These are phyloP conservation scores for Mactromeris polynyma DNA, from an alignment of 2,888 invertebrate species.

Conservation along the genomic window DNA sequence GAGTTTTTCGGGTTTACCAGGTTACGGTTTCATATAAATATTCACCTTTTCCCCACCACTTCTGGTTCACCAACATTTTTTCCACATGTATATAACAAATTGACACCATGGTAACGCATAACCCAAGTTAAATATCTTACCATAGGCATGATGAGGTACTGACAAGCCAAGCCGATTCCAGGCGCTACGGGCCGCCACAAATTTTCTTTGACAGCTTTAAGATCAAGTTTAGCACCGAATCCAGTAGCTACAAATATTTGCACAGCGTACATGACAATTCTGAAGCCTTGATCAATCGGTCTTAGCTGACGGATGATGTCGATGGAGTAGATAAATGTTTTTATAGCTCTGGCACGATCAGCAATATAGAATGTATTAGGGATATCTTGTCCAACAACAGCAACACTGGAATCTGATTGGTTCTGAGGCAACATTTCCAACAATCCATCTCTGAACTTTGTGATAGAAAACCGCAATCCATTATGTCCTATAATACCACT, in stretches of 20 bases:
- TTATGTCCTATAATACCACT: conserved; percentile 45
- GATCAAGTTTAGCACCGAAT: conserved; percentile 88
- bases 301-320: conserved; percentile 71
- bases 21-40: no score
- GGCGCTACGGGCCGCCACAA: conserved; percentile 88
- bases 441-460: not conserved
- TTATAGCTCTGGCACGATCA: not conserved
- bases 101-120: not conserved
- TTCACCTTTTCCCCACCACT: no score
- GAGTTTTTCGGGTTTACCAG: no score
- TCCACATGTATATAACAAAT: no score
- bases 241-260: conserved; percentile 86
- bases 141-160: conserved; percentile 89
- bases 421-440: not conserved
- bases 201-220: conserved; percentile 85
- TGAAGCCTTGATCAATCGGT: conserved; percentile 82
- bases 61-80: no score
- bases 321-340: conserved; percentile 57
- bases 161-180: conserved; percentile 88
- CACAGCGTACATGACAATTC: conserved; percentile 82
- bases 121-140: conserved; percentile 78
- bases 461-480: conserved; percentile 23
- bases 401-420: not conserved
- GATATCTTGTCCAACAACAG: not conserved
- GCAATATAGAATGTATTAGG: conserved; percentile 24